These are phyloP conservation scores for Pantala flavescens DNA, from an alignment of 1,140 invertebrate genomes.

Conservation along the genomic window DNA sequence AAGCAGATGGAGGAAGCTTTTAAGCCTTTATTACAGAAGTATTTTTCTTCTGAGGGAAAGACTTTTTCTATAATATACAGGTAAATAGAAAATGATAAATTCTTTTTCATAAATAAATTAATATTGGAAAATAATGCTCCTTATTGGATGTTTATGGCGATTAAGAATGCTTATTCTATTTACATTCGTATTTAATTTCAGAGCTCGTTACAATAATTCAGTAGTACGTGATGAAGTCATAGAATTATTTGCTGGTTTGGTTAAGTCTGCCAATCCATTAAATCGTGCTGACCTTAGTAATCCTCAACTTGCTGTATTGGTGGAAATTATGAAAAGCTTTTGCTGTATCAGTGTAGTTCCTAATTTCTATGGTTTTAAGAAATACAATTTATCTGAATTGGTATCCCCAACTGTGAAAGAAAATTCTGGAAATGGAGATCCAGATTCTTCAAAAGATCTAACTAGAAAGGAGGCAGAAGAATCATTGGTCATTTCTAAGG, in stretches of 20 bases:
- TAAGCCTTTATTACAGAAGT: conserved; percentile 55
- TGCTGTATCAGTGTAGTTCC: conserved; percentile 55
- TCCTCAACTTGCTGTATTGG: conserved; percentile 60
- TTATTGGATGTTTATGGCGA: background rate
- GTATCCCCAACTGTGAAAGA: background rate
- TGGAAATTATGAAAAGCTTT: conserved; percentile 61
- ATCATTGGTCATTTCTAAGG: background rate
- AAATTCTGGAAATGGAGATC: background rate
- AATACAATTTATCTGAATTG: conserved; percentile 54
- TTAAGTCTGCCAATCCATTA: conserved; percentile 50
- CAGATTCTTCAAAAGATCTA: background rate
- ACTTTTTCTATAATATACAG: conserved; percentile 72
- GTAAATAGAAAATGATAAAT: conserved; percentile 25
- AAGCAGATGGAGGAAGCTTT: conserved; percentile 59
- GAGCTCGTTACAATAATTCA: conserved; percentile 63
- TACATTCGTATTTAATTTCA: conserved; percentile 26
- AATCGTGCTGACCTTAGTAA: conserved; percentile 68
- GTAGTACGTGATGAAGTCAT: conserved; percentile 59
- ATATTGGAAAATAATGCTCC: background rate
- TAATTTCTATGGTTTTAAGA: conserved; percentile 53
- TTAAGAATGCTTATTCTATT: background rate
- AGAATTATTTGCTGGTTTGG: conserved; percentile 53
- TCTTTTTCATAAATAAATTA: background rate
- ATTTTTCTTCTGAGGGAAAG: conserved; percentile 57
- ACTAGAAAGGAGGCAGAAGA: background rate